Base-by-base conservation (phyloP, 2,888 invertebrate species). In the Orthosia incerta region DNA sequence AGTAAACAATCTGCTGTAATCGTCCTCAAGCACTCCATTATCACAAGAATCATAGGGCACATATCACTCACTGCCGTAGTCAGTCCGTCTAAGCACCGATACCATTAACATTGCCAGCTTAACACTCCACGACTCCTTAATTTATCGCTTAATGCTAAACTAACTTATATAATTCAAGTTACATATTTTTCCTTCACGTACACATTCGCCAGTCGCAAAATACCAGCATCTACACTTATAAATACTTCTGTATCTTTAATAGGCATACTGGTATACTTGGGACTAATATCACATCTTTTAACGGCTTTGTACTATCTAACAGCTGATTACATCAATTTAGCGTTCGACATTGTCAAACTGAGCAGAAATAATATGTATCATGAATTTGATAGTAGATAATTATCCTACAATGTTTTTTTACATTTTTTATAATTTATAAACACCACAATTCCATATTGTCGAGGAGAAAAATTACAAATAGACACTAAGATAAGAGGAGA, bases 361-460 rank as follows among this genome's bases (percentile, higher is more conserved):
- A 84, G 76, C 67, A 86, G 86, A 90, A 90, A 90, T 83, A 88
- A 88, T 89, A 89, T 89, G 89, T 89, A 90, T 87, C 86, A 75
- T 87, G 90, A 91, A 91, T 88, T 87, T 62, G 62, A 62, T 80
- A 78, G 74, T 81, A 77, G 83, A 84, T 84, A 39, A 39, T 39
- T 39, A 83, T 72, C 79, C 85, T 85, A 83, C 56, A 61, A 76
- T 74, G 71, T 92, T 93, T 94, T 94, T 94, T 94, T 92, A 89
- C 87, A 88, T 89, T 93, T 94, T 92, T 89, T 88, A 83, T 84
- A 90, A 91, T 93, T 94, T 92, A 92, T 90, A 88, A 91, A 90
- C 86, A 91, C 91, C 92, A 91, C 92, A 95, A 94, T 94, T 94
- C 92, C 93, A 92, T 94, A 94, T 93, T 93, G 92, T 94, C 93